A percentile compares a stretch with the other conserved stretches of the same genome.
These are phyloP conservation scores for Chrysaora quinquecirrha DNA, from an alignment of 30 jellyfish, hydroid and myxozoan species.

Conservation along the genomic window DNA sequence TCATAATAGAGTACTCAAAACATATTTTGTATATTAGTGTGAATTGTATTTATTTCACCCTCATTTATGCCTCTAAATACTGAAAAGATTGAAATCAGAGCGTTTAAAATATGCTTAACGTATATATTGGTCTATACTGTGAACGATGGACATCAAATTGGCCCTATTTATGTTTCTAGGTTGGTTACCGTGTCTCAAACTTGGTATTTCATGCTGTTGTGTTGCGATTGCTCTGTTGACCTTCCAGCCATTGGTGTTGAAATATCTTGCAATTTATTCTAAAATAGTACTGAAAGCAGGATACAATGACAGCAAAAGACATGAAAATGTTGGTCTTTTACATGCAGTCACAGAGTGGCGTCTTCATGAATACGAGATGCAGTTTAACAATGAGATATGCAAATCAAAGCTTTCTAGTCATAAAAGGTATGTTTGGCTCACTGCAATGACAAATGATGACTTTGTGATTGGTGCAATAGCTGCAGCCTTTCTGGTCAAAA, in stretches of 20 bases:
- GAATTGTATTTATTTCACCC: no score
- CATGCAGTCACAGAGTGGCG: conserved; percentile 79
- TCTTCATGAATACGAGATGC: conserved; percentile 86
- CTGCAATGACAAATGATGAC: conserved; percentile 98
- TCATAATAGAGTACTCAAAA: no score
- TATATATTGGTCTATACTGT: no score
- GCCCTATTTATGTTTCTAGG: not conserved
- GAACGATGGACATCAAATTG: no score
- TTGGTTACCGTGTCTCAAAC: not conserved
- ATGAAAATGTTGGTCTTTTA: conserved; percentile 50
- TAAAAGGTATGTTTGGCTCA: conserved; percentile 74
- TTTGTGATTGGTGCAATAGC: conserved; percentile 92
- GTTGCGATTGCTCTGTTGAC: not conserved
- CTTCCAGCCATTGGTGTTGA: conserved; percentile 57
- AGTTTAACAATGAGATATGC: conserved; percentile 64
- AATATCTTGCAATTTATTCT: conserved; percentile 52
- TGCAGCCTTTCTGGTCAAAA: conserved; percentile 66
- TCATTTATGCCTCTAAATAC: no score
- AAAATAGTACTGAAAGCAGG: conserved; percentile 58
- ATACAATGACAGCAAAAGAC: conserved; percentile 65
- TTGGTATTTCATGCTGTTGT: not conserved
- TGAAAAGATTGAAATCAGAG: no score
- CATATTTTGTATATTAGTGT: no score
- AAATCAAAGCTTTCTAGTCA: conserved; percentile 13
- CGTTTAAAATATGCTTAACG: no score